Evolutionary conservation across 2,113 vertebrate species (phyloP), one percentile per base, ranked within the genome.

Genomic region (Trinectes maculatus): DNA sequence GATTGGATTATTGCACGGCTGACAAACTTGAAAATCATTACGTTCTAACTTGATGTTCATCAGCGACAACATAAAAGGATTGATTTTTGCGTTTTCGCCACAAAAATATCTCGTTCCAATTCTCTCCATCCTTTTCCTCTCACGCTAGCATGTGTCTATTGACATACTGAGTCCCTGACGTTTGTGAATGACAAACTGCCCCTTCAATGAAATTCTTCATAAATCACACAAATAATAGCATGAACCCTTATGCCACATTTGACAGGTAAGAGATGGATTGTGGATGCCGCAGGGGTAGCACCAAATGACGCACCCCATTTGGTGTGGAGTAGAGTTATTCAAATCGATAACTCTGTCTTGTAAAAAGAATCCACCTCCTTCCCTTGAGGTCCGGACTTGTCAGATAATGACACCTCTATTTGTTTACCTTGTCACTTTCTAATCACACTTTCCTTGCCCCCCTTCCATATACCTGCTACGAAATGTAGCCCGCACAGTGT

Each of bases 201-300:
- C 92, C 74, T 87, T 82, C 88, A 79, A 89, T 85, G 85, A 89
- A 89, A 89, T 85, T 90, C 91, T 84, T 92, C 92, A 94, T 95
- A 94, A 95, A 95, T 94, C 92, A 93, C 67, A 80, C 77, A 86
- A 89, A 83, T 91, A 92, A 92, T 77, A 54, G 80, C 83, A 52
- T 49, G 71, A 33, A 54, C 80, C 69, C 62, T 37, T 40, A 53
- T 77, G 79, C 73, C 85, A 84, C 33, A 2, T 76, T 85, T 91
- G 93, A 94, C 87, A 93, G 91, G 88, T 88, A 83, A 88, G 89
- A 93, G 94, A 94, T 89, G 92, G 93, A 95, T 93, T 80, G 86
- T 67, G 75, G 82, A 78, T 89, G 89, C 90, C 84, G 77, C 76
- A 72, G 11, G 76, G 6, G 74, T 80, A 92, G 84, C 39, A 71